Conservation (phyloP, 64 coral and sea anemone species). For the Platygyra sinensis region DNA sequence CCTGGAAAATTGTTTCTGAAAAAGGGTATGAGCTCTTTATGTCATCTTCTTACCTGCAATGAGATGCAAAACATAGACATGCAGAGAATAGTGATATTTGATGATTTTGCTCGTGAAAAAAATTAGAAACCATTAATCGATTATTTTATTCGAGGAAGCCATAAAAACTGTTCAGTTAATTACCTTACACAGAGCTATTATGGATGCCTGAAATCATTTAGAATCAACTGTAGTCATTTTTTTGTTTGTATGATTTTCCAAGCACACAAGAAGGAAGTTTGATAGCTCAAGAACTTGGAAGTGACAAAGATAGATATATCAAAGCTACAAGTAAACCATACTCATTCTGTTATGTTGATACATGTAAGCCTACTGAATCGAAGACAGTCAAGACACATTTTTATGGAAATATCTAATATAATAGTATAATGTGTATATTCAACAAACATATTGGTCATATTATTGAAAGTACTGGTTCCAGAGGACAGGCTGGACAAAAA, state of each 20-base stretch:
- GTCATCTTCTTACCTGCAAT: too few relatives aligned
- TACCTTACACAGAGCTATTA: slow-evolving; percentile 24
- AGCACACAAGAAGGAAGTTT: background rate
- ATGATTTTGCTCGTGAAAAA: slow-evolving; percentile 6
- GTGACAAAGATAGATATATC: background rate
- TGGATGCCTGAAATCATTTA: slow-evolving; percentile 12
- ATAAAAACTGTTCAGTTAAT: slow-evolving; percentile 24
- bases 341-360: slow-evolving; percentile 26
- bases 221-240: slow-evolving; percentile 32
- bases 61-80: background rate
- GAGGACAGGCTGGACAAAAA: too few relatives aligned
- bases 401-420: slow-evolving; percentile 17
- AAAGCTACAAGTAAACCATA: slow-evolving; percentile 10
- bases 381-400: slow-evolving; percentile 18
- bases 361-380: slow-evolving; percentile 2
- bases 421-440: slow-evolving; percentile 17
- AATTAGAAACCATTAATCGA: slow-evolving; percentile 1
- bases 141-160: slow-evolving; percentile 45
- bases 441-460: too few relatives aligned
- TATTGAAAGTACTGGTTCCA: too few relatives aligned
- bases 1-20: too few relatives aligned
- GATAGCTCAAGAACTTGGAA: background rate
- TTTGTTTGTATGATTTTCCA: slow-evolving; percentile 3
- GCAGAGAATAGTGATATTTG: background rate
- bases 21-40: too few relatives aligned